These are phyloP conservation scores for Uloborus plumipes DNA, from an alignment of 2,888 invertebrate genomes.

Conservation along the genomic window DNA sequence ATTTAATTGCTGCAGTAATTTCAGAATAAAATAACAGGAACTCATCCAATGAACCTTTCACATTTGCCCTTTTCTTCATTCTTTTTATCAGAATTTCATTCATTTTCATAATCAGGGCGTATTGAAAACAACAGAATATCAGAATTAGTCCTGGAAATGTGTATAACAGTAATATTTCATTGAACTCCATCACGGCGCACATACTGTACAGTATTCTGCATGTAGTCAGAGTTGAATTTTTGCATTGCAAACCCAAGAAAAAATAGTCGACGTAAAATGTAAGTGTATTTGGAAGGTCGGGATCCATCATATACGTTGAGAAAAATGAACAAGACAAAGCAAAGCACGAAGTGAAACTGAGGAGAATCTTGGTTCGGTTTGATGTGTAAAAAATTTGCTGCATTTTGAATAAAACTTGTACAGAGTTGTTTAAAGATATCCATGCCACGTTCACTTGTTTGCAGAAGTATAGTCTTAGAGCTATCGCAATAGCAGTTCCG, in stretches of 20 bases:
- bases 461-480: slow-evolving; percentile 7
- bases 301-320: slow-evolving; percentile 1
- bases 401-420: slow-evolving; percentile 11
- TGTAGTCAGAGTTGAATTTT: background rate
- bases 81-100: slow-evolving; percentile 23
- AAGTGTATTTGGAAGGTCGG: background rate
- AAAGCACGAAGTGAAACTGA: slow-evolving; percentile 6
- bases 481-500: slow-evolving; percentile 1
- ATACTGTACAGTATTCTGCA: background rate
- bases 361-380: slow-evolving; percentile 11
- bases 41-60: slow-evolving; percentile 16
- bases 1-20: background rate
- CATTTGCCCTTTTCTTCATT: slow-evolving; percentile 3
- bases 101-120: slow-evolving; percentile 6
- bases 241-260: slow-evolving; percentile 18
- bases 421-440: slow-evolving; percentile 10
- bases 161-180: slow-evolving; percentile 25
- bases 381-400: background rate
- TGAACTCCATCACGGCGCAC: slow-evolving; percentile 6
- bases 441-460: slow-evolving; percentile 2
- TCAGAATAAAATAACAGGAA: slow-evolving; percentile 16
- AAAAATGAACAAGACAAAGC: background rate
- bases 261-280: slow-evolving; percentile 18
- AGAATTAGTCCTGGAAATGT: slow-evolving; percentile 24
- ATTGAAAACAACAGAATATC: slow-evolving; percentile 31